phyloP scores from a whole-genome alignment of 2,797 vertebrate genomes.

The Hoplostethus mediterraneus region DNA sequence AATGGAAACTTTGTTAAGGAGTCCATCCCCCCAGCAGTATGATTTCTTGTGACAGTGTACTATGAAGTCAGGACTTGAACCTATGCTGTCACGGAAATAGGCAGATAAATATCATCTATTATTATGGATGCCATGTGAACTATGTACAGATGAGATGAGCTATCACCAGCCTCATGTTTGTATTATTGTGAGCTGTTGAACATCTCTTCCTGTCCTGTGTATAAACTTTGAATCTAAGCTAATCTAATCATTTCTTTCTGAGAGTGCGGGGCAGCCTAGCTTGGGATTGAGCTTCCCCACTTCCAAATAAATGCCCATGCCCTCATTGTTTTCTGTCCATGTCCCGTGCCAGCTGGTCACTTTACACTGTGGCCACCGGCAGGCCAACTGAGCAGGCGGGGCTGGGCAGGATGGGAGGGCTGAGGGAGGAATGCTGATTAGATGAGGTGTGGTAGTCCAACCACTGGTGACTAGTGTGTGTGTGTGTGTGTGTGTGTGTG shows the following conservation, averaged over 20 bases:
- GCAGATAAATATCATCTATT: too few relatives aligned
- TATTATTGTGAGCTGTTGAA: too few relatives aligned
- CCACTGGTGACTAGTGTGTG: background rate
- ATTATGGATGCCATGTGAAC: too few relatives aligned
- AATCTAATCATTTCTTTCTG: background rate
- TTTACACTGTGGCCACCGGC: slow-evolving; percentile 37
- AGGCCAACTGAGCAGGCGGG: slow-evolving; percentile 27
- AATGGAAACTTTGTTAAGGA: slow-evolving; percentile 21
- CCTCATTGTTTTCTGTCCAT: slow-evolving; percentile 30
- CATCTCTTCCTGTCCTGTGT: background rate
- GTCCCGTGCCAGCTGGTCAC: slow-evolving; percentile 14
- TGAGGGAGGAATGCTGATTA: slow-evolving; percentile 56
- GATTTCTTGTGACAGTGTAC: slow-evolving; percentile 12
- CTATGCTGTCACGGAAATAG: slow-evolving; percentile 30
- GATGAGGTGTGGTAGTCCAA: slow-evolving; percentile 53
- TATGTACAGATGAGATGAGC: too few relatives aligned
- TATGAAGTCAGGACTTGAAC: slow-evolving; percentile 22
- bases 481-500: slow-evolving; percentile 41
- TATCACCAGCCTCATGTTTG: too few relatives aligned
- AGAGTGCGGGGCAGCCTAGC: background rate
- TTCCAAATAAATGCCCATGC: slow-evolving; percentile 8
- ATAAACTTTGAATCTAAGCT: background rate
- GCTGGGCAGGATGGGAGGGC: slow-evolving; percentile 36
- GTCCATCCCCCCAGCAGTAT: slow-evolving; percentile 1
- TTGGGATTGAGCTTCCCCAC: slow-evolving; percentile 13